Base-by-base conservation (phyloP, 2,888 invertebrate species). In the Lydus trimaculatus region DNA sequence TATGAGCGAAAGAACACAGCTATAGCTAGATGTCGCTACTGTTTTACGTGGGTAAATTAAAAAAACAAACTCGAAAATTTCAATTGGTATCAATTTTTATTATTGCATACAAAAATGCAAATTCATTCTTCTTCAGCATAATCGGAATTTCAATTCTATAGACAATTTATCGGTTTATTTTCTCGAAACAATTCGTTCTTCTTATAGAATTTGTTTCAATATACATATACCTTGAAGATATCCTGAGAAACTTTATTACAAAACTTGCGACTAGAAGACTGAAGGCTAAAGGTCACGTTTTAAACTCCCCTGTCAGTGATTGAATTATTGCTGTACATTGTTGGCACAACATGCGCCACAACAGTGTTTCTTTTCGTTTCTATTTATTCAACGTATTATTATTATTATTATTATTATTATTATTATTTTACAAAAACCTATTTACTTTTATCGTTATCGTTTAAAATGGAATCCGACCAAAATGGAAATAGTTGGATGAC, bases 301-400 rank as follows among this genome's bases (percentile, higher is more conserved):
- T 69, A 64, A 69, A 64, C 66, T 64, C 69, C 61, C 64, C 61
- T 20, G 13, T 58, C 59, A 48, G 33, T 66, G 66, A 69, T 66
- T 69, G 66, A 69, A 69, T 66, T 69, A 69, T 69, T n/a, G n/a
- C n/a, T n/a, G n/a, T n/a, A n/a, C n/a, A n/a, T n/a, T 67, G 60
- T 52, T 61, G 62, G 61, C 39, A 43, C 39, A 39, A 43, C 62
- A 48, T 28, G 62, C 39, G 9, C 31, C 4, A 58, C 28, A 23
- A 58, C 28, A 59, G 4, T 28, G 2, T 61, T n/a, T 23, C 23
- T 52, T 52, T 52, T 11, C 13, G 9, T 23, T 23, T 52, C 23
- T 52, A 25, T 52, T 52, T 25, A 52, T 28, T 28, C 4, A 3
- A 28, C 4, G 4, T 28, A 28, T 28, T 28, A 2, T 28, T 4